phyloP scores from a whole-genome alignment of 2,888 invertebrate species.

The Drosophila maculinotata region DNA sequence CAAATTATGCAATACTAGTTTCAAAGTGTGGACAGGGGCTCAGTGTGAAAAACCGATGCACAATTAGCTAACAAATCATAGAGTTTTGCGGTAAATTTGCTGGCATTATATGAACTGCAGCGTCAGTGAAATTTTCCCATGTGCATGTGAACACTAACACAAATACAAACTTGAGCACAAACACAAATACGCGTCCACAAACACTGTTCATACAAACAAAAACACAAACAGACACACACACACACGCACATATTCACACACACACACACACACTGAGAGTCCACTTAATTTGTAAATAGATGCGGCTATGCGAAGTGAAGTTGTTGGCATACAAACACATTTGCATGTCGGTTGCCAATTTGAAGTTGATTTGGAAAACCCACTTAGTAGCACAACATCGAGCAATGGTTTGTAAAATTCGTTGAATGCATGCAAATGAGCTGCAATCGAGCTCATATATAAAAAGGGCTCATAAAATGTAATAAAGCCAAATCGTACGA shows the following conservation, averaged over 20 bases:
- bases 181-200: constrained; percentile 15
- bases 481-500: constrained; percentile 2
- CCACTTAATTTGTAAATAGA: constrained; percentile 63
- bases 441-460: constrained; percentile 12
- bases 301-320: constrained; percentile 41
- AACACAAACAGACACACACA: constrained; percentile 1
- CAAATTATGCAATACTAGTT: constrained; percentile 16
- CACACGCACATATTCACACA: not conserved
- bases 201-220: constrained; percentile 13
- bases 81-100: constrained; percentile 46
- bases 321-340: constrained; percentile 38
- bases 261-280: constrained; percentile 11
- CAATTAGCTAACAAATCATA: constrained; percentile 45
- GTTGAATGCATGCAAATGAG: constrained; percentile 44
- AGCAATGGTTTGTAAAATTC: constrained; percentile 37
- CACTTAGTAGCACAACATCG: constrained; percentile 35
- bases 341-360: constrained; percentile 40
- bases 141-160: constrained; percentile 33
- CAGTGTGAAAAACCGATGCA: constrained; percentile 7
- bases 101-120: constrained; percentile 31
- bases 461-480: constrained; percentile 15
- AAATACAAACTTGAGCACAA: constrained; percentile 15
- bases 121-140: constrained; percentile 28
- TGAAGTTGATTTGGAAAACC: constrained; percentile 48
- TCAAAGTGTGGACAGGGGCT: constrained; percentile 3